Conservation (phyloP, 2,888 invertebrate genomes). For the Cheilosia impressa region DNA sequence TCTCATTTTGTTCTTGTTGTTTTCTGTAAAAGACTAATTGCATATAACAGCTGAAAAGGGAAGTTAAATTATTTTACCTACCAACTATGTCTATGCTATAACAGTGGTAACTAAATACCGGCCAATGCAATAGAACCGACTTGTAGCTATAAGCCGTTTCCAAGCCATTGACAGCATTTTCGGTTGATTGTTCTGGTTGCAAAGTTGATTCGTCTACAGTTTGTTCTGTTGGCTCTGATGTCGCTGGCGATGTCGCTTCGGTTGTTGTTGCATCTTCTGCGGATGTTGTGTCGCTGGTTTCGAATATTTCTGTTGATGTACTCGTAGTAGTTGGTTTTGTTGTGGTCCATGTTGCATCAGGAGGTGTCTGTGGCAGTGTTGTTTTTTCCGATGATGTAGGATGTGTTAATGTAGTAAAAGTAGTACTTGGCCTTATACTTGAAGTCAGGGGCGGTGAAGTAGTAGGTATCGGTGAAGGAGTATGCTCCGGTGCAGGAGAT, state of each 20-base stretch:
- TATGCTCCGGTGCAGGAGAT: not conserved
- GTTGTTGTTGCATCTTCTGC: not conserved
- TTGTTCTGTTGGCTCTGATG: not conserved
- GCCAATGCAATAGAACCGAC: not conserved
- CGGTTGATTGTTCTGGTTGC: not conserved
- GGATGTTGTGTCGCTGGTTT: not conserved
- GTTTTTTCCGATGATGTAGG: not conserved
- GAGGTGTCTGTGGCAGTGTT: not conserved
- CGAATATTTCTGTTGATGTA: not conserved
- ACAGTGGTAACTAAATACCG: not conserved
- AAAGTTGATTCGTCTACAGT: not conserved
- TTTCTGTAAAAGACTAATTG: conserved; percentile 9
- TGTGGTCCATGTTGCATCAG: not conserved
- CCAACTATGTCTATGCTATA: conserved; percentile 2
- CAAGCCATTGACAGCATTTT: not conserved
- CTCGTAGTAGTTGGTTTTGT: too few relatives aligned
- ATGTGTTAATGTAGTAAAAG: not conserved
- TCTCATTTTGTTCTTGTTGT: conserved; percentile 29
- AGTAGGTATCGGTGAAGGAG: not conserved
- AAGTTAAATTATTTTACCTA: not conserved
- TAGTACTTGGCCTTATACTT: not conserved
- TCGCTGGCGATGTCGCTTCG: not conserved
- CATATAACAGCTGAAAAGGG: not conserved
- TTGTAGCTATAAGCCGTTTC: not conserved
- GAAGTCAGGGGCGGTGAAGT: not conserved